These are phyloP conservation scores for Apotomis capreana DNA, from an alignment of 2,888 invertebrate genomes.

Conservation along the genomic window DNA sequence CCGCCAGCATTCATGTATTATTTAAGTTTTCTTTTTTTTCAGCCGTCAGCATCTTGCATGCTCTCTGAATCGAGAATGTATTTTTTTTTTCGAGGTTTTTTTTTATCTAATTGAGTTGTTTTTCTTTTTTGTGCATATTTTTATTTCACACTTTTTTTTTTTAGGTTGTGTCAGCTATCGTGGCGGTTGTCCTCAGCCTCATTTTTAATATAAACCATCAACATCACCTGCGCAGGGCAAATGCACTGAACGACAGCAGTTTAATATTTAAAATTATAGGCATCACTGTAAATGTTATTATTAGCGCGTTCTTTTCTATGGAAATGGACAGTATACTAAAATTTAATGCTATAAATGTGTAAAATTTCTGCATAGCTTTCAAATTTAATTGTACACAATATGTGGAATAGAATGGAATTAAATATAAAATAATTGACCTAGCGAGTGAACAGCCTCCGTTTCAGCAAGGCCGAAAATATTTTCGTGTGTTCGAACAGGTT, in stretches of 20 bases:
- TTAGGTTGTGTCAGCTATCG: conserved; percentile 84
- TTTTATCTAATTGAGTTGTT: conserved; percentile 38
- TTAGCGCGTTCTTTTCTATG: conserved; percentile 83
- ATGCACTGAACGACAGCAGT: conserved; percentile 84
- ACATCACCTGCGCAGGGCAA: conserved; percentile 83
- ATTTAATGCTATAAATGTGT: conserved; percentile 11
- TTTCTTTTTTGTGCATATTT: conserved; percentile 52
- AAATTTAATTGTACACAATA: too few species aligned
- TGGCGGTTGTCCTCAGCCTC: conserved; percentile 84
- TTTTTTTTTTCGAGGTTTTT: conserved; percentile 45
- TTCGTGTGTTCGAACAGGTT: too few species aligned
- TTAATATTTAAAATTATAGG: conserved; percentile 84
- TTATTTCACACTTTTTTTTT: conserved; percentile 56
- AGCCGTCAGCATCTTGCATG: conserved; percentile 21
- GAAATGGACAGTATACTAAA: conserved; percentile 66
- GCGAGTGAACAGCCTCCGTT: too few species aligned
- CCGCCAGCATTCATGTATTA: too few species aligned
- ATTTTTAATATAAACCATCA: conserved; percentile 85
- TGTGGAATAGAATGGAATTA: too few species aligned
- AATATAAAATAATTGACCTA: not conserved
- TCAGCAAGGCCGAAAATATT: too few species aligned
- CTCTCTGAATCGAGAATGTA: not conserved
- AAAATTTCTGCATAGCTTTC: not conserved
- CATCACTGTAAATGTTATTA: conserved; percentile 84
- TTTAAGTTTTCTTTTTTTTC: too few species aligned